Base-by-base conservation (phyloP, 1,140 invertebrate genomes). In the Diorhabda sublineata region DNA sequence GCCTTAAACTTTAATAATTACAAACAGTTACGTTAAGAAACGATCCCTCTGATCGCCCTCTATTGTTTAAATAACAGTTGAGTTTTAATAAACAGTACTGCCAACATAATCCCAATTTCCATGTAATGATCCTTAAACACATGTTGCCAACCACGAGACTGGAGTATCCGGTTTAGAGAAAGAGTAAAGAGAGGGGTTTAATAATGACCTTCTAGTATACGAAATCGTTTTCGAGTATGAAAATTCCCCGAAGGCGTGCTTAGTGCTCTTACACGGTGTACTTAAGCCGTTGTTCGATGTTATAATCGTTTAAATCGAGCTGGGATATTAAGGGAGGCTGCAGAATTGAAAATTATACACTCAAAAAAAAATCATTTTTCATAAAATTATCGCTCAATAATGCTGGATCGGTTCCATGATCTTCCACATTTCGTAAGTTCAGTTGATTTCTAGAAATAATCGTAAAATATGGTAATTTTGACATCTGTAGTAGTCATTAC, bases 101-200 rank as follows among this genome's bases (percentile, higher is more conserved):
- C 61, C 47, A 52, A 52, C 47, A 52, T 52, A 52, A 52, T 72
- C 65, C 57, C 42, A 41, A 59, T 58, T 67, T 58, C 64, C 45
- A 65, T 67, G 66, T 73, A 69, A 74, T 67, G 64, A 72, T 72
- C 59, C 74, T 75, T 72, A 69, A 75, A 71, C 74, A 75, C 74
- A 75, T 75, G 74, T 73, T 72, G 60, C 63, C 58, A 67, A 72
- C 71, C 71, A 64, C 71, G 69, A 75, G 71, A 52, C 47, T 52
- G 6, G 6, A 52, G 47, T n/a, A 4, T 8, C 6, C 47, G 47
- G 47, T 6, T 8, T 52, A 6, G 47, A n/a, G 47, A 26, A 26
- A 26, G 47, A 6, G 47, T 8, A n/a, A 52, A 52, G 47, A n/a
- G 47, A n/a, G 47, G 6, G 71, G 74, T 69, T 75, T 75, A 73